Conservation (phyloP, 2,888 invertebrate species). For the Bombyx huttoni region DNA sequence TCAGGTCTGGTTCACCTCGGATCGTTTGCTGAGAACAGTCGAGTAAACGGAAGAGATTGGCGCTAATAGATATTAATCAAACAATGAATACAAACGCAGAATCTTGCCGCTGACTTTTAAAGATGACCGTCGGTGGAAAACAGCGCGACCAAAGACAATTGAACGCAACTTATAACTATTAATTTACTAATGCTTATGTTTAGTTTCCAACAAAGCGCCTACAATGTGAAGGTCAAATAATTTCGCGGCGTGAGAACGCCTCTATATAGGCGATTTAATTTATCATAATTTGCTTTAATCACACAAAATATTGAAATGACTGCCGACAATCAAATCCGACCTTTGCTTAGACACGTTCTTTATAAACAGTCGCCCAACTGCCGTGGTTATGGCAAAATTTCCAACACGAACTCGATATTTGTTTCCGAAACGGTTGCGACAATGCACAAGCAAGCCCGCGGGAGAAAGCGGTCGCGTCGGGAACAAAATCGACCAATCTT, state of each 20-base stretch:
- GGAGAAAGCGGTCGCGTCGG: slow-evolving; percentile 4
- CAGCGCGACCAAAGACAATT: slow-evolving; percentile 3
- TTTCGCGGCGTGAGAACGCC: slow-evolving; percentile 63
- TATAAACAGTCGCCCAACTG: slow-evolving; percentile 68
- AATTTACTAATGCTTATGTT: slow-evolving; percentile 23
- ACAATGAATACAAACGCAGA: slow-evolving; percentile 32
- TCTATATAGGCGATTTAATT: slow-evolving; percentile 60
- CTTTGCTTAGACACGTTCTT: slow-evolving; percentile 69
- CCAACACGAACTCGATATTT: slow-evolving; percentile 54
- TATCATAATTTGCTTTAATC: slow-evolving; percentile 67
- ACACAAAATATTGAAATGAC: slow-evolving; percentile 68
- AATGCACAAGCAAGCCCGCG: slow-evolving; percentile 48
- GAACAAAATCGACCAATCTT: slow-evolving; percentile 10
- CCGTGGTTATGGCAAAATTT: slow-evolving; percentile 65
- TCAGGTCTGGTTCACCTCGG: slow-evolving; percentile 64
- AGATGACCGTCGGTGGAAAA: slow-evolving; percentile 12
- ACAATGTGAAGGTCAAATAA: slow-evolving; percentile 54
- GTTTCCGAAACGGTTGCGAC: slow-evolving; percentile 58
- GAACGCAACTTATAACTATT: slow-evolving; percentile 17
- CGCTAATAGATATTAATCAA: slow-evolving; percentile 50
- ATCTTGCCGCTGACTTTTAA: slow-evolving; percentile 23
- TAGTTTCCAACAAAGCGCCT: slow-evolving; percentile 32
- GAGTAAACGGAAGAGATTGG: slow-evolving; percentile 57
- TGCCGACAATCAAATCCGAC: slow-evolving; percentile 69
- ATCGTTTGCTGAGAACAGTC: slow-evolving; percentile 37